Evolutionary conservation across 2,888 invertebrate genomes (phyloP).

Genomic region (Leptopilina myrica): DNA sequence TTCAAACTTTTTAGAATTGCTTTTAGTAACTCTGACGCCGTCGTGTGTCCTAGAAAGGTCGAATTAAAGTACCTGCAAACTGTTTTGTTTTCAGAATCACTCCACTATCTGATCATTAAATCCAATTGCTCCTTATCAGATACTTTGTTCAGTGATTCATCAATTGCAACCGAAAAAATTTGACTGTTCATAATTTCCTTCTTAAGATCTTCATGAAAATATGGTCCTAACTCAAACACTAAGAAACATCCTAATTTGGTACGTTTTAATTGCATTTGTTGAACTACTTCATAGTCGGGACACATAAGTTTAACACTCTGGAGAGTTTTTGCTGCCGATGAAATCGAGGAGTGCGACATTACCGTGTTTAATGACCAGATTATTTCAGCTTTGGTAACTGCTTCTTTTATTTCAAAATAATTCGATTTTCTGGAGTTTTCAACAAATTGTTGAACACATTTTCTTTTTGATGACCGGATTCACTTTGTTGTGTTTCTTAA

Average conservation of each 20-base stretch:
- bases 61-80: slow-evolving; percentile 58
- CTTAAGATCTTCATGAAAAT: slow-evolving; percentile 48
- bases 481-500: slow-evolving; percentile 2
- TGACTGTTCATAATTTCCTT: slow-evolving; percentile 30
- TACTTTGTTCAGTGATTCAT: slow-evolving; percentile 57
- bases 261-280: slow-evolving; percentile 49
- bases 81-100: slow-evolving; percentile 51
- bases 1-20: slow-evolving; percentile 24
- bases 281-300: slow-evolving; percentile 27
- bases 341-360: no score
- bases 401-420: no score
- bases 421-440: not conserved
- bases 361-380: no score
- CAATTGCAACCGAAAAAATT: slow-evolving; percentile 51
- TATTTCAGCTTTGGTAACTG: no score
- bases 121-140: slow-evolving; percentile 61
- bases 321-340: no score
- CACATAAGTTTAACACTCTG: slow-evolving; percentile 40
- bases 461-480: not conserved
- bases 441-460: not conserved
- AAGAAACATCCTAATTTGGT: slow-evolving; percentile 53
- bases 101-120: slow-evolving; percentile 60
- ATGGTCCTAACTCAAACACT: slow-evolving; percentile 52
- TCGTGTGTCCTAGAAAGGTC: slow-evolving; percentile 51
- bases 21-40: slow-evolving; percentile 55